Percentiles rank a stretch among this genome's conserved stretches.
Conservation (phyloP, 2,113 vertebrate genomes). For the Scomber japonicus region DNA sequence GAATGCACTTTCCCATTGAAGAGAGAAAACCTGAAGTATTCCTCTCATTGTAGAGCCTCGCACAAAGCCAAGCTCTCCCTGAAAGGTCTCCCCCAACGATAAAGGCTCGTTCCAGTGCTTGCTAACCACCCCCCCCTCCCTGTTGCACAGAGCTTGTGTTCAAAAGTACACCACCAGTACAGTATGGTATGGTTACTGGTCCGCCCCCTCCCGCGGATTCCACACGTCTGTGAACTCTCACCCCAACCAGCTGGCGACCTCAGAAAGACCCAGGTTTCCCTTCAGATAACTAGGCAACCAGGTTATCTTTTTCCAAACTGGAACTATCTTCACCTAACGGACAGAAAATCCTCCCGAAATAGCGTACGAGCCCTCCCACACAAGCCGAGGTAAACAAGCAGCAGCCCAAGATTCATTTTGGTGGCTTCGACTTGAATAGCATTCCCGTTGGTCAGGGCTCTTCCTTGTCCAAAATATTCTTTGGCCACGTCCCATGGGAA, state of each 20-base stretch:
- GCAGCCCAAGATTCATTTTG: conserved; percentile 16
- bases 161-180: conserved; percentile 13
- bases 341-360: conserved; percentile 14
- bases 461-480: conserved; percentile 38
- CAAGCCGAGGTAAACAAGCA: conserved; percentile 39
- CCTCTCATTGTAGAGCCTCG: conserved; percentile 53
- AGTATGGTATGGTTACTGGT: conserved; percentile 6
- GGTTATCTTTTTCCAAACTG: not conserved
- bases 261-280: conserved; percentile 24
- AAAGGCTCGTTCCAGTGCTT: conserved; percentile 35
- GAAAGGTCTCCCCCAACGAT: conserved; percentile 51
- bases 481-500: conserved; percentile 53
- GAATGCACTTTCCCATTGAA: conserved; percentile 68
- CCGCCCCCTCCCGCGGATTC: conserved; percentile 10
- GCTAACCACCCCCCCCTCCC: conserved; percentile 16
- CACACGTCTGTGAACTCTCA: conserved; percentile 29
- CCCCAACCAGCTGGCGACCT: conserved; percentile 30
- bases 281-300: not conserved
- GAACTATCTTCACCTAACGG: conserved; percentile 40
- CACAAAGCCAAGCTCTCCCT: conserved; percentile 38
- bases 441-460: conserved; percentile 34
- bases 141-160: conserved; percentile 14
- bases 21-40: conserved; percentile 66
- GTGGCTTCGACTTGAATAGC: conserved; percentile 33
- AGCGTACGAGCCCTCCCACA: conserved; percentile 26